Evolutionary conservation across 2,113 vertebrate species (phyloP).

Genomic region (Porphyrio hochstetteri): DNA sequence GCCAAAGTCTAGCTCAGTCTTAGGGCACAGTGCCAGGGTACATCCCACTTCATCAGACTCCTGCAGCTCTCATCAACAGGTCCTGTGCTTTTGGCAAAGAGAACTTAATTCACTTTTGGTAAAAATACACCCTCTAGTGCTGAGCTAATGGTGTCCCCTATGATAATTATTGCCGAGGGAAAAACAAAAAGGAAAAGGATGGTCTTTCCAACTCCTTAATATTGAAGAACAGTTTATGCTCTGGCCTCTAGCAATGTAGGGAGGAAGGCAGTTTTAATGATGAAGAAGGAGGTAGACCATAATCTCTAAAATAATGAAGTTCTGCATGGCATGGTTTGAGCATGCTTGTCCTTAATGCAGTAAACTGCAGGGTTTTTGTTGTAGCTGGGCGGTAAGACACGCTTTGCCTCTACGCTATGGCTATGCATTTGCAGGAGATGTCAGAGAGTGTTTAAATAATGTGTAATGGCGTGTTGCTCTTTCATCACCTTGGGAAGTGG

Average conservation of each 20-base stretch:
- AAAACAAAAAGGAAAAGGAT: neutral
- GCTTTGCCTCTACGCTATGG: neutral
- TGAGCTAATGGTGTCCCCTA: neutral
- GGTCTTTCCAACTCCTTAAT: neutral
- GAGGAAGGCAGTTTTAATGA: neutral
- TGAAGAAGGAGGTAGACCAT: neutral
- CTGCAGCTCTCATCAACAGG: neutral
- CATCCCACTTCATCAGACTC: neutral
- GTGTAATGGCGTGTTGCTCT: conserved; percentile 48
- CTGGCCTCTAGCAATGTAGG: neutral
- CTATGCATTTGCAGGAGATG: conserved; percentile 19
- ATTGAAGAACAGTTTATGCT: neutral
- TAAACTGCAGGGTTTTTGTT: neutral
- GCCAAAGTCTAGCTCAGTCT: neutral
- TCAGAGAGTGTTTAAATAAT: conserved; percentile 57
- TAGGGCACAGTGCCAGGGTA: neutral
- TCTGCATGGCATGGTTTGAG: neutral
- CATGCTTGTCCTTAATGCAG: neutral
- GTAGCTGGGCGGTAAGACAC: neutral
- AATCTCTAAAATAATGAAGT: neutral
- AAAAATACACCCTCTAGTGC: neutral
- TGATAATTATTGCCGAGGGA: neutral
- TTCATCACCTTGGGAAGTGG: conserved; percentile 57
- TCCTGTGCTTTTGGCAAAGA: neutral
- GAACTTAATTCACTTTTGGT: neutral